phyloP scores from a whole-genome alignment of 1,140 invertebrate genomes.

The Cephus cinctus region DNA sequence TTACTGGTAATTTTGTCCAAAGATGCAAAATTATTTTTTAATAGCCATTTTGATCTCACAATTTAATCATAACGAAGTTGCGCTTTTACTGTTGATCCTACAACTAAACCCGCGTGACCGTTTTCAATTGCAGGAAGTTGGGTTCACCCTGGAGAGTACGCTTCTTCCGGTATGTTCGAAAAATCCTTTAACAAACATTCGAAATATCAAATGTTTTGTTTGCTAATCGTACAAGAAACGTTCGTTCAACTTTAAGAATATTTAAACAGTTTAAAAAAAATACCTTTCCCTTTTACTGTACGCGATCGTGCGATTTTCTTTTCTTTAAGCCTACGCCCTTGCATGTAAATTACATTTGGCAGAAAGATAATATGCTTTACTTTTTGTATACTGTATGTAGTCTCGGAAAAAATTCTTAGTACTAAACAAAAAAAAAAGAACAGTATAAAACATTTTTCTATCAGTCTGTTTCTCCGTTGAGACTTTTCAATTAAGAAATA shows the following conservation, averaged over 20 bases:
- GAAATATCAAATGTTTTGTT: conserved; percentile 14
- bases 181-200: not conserved
- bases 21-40: not conserved
- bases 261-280: too few relatives aligned
- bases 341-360: too few relatives aligned
- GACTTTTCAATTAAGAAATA: conserved; percentile 1
- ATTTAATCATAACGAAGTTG: not conserved
- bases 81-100: not conserved
- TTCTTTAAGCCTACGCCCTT: too few relatives aligned
- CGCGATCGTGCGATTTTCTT: too few relatives aligned
- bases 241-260: conserved; percentile 13
- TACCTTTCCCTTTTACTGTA: too few relatives aligned
- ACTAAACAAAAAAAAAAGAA: too few relatives aligned
- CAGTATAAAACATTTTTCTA: too few relatives aligned
- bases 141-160: conserved; percentile 98
- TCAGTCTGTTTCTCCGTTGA: too few relatives aligned
- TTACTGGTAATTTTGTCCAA: conserved; percentile 69
- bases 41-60: conserved; percentile 5
- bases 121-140: conserved; percentile 74
- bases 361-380: too few relatives aligned
- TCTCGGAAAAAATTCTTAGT: too few relatives aligned
- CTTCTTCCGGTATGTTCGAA: conserved; percentile 85
- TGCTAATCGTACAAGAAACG: conserved; percentile 9
- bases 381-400: too few relatives aligned
- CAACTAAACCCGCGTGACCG: conserved; percentile 7